Evolutionary conservation across 2,797 vertebrate species (phyloP).

Genomic region (Sebastes goodei): DNA sequence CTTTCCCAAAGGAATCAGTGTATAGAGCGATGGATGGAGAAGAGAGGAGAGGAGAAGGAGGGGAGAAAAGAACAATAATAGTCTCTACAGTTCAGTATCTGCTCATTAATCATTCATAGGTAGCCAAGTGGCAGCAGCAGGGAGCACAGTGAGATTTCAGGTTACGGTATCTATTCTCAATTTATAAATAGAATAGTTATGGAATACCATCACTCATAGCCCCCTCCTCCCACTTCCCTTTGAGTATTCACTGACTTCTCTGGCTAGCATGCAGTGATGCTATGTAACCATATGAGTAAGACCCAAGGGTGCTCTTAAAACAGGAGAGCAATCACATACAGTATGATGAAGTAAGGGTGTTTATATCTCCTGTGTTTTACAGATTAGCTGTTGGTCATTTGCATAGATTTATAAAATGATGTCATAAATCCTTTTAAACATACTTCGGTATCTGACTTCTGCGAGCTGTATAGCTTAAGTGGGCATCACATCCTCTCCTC

Average conservation of each 20-base stretch:
- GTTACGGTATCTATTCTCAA: constrained; percentile 84
- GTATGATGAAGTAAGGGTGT: neutral
- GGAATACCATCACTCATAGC: constrained; percentile 67
- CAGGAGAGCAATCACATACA: neutral
- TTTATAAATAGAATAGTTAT: constrained; percentile 84
- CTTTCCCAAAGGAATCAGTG: constrained; percentile 56
- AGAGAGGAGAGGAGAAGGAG: neutral
- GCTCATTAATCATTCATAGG: constrained; percentile 86
- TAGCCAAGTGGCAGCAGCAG: constrained; percentile 79
- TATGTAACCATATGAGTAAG: neutral
- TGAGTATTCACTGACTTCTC: constrained; percentile 22
- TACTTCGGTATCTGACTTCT: neutral
- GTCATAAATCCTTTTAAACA: neutral
- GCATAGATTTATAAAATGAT: neutral
- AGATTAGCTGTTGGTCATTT: neutral
- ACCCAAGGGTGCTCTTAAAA: neutral
- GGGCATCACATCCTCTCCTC: constrained; percentile 1
- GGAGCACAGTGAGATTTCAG: constrained; percentile 79
- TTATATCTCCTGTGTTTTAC: neutral
- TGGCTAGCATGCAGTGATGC: constrained; percentile 5
- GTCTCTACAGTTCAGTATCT: constrained; percentile 81
- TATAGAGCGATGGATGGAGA: constrained; percentile 46
- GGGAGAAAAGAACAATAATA: constrained; percentile 72
- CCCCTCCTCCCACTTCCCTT: constrained; percentile 15
- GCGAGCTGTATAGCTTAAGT: constrained; percentile 3